Base-by-base conservation (phyloP, 2,888 invertebrate species). In the Noctua janthina region DNA sequence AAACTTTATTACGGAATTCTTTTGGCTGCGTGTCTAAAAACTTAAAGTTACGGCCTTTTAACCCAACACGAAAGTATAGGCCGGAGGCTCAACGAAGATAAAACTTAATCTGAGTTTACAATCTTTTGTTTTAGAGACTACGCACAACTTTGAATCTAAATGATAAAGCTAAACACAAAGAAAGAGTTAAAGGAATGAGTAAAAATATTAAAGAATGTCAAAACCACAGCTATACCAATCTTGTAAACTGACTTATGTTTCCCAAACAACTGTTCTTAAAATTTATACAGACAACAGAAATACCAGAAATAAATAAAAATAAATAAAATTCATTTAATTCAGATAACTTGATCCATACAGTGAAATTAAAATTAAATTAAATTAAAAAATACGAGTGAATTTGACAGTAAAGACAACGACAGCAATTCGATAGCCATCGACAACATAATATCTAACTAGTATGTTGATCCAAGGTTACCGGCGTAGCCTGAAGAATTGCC, bases 71-170 rank as follows among this genome's bases (percentile, higher is more conserved):
- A 74, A 79, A 76, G 13, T 62, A 43, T 71, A 17, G 23, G 43
- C 54, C 59, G 54, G 66, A 49, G 68, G 59, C 62, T 67, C 11
- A 13, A 51, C 29, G 46, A 20, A 76, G 49, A 78, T 87, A 87
- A 79, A 87, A 74, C 46, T 56, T 74, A 76, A 87, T 85, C 62
- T 76, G 13, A 8, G 35, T 46, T 29, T n/a, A 76, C n/a, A 56
- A 74, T 76, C 62, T 74, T 79, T 76, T 67, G 43, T 72, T 83
- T 43, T 49, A 29, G n/a, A 81, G 35, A 67, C 46, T 56, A 62
- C 43, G 29, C 62, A 74, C 15, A 64, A 80, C 8, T 82, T 56
- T 10, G 23, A 17, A 49, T 35, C 8, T 4, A 11, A 56, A 59
- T 59, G 2, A 76, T 35, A 35, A 4, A 46, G 4, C 59, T 43